Conservation (phyloP, 1,140 invertebrate genomes). For the Drosophila teissieri region DNA sequence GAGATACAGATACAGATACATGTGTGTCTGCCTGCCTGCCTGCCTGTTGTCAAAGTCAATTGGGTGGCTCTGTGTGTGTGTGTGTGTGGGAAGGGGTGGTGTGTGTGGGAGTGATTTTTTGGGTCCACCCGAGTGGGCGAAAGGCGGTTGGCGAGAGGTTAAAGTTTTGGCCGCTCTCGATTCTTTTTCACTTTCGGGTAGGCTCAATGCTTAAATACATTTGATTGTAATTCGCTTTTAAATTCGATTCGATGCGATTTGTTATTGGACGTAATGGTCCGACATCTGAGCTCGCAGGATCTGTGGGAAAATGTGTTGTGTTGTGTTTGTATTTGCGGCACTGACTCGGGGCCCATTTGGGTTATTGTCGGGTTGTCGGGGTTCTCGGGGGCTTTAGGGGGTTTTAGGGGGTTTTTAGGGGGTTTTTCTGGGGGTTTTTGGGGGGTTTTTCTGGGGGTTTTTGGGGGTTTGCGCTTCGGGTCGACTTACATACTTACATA, state of each 20-base stretch:
- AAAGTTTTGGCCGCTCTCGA: slow-evolving; percentile 53
- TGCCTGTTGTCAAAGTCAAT: slow-evolving; percentile 70
- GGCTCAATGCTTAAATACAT: slow-evolving; percentile 80
- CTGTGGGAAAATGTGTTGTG: neutral
- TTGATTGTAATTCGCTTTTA: slow-evolving; percentile 83
- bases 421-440: slow-evolving; percentile 39
- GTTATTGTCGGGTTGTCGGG: slow-evolving; percentile 26
- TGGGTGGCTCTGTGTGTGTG: slow-evolving; percentile 41
- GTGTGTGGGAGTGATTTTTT: too few relatives aligned
- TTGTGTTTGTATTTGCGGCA: slow-evolving; percentile 9
- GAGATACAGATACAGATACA: slow-evolving; percentile 28
- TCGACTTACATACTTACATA: slow-evolving; percentile 60
- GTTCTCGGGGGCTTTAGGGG: too few relatives aligned
- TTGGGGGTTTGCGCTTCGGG: slow-evolving; percentile 43
- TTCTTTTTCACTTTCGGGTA: slow-evolving; percentile 41
- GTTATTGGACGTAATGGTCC: slow-evolving; percentile 80
- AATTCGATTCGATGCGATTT: slow-evolving; percentile 81
- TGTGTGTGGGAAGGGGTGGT: neutral
- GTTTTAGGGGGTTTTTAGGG: neutral
- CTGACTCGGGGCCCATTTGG: slow-evolving; percentile 12
- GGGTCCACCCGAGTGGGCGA: too few relatives aligned
- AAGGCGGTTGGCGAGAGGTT: slow-evolving; percentile 51
- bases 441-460: slow-evolving; percentile 22
- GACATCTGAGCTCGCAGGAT: slow-evolving; percentile 66
- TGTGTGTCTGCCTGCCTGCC: slow-evolving; percentile 32